Evolutionary conservation across 2,113 vertebrate genomes (phyloP).

Genomic region (Vulpes lagopus): DNA sequence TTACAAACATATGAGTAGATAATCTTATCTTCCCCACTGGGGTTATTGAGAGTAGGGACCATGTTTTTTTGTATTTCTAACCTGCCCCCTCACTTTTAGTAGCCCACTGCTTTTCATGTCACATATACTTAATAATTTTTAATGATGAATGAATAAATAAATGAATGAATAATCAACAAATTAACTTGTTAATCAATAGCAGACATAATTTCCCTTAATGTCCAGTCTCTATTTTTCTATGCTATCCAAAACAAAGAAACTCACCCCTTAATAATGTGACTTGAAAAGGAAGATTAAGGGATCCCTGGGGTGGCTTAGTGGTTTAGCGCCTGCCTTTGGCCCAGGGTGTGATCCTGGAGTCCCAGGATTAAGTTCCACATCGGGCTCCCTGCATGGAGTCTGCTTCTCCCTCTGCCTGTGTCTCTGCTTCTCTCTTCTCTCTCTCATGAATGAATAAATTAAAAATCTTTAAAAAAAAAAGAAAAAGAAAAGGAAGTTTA

Average conservation of each 20-base stretch:
- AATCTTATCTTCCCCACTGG: not conserved
- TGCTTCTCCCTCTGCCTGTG: no score
- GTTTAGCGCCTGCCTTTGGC: no score
- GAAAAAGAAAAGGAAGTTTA: not conserved
- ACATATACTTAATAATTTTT: not conserved
- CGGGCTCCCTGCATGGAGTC: no score
- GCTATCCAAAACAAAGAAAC: not conserved
- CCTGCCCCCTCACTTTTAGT: not conserved
- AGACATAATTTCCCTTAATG: not conserved
- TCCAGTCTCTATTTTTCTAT: not conserved
- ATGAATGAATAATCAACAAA: slow-evolving; percentile 7
- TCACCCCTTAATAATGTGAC: slow-evolving; percentile 5
- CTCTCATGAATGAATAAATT: no score
- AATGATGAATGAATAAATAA: not conserved
- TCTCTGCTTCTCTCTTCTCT: no score
- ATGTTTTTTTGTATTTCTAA: not conserved
- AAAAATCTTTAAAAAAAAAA: no score
- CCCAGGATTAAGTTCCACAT: no score
- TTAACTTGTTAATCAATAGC: slow-evolving; percentile 34
- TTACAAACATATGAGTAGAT: not conserved
- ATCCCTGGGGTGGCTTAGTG: no score
- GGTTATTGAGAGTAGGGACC: not conserved
- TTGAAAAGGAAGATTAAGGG: slow-evolving; percentile 1
- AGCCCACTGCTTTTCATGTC: not conserved
- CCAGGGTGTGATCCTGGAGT: no score